These are phyloP conservation scores for Cantharis nigra DNA, from an alignment of 2,888 invertebrate species.

Conservation along the genomic window DNA sequence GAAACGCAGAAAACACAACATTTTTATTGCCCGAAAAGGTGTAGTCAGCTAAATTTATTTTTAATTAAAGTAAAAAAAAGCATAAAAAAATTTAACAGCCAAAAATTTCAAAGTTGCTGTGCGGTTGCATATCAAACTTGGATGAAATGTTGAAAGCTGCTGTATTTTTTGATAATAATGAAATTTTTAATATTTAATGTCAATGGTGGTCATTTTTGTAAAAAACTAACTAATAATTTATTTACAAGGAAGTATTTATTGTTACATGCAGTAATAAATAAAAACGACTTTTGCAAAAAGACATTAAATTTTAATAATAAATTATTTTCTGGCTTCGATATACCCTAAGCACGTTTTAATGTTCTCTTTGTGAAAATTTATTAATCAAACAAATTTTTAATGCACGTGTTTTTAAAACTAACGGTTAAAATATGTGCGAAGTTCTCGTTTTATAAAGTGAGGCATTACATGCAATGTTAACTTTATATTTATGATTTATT, in stretches of 20 bases:
- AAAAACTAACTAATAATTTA: not conserved
- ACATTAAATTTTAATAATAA: not conserved
- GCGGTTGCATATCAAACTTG: not conserved
- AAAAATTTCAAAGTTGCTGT: not conserved
- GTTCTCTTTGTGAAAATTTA: not conserved
- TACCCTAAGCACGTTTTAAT: not conserved
- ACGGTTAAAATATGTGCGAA: not conserved
- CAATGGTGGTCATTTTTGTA: not conserved
- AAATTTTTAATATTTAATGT: not conserved
- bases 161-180: not conserved
- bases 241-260: not conserved
- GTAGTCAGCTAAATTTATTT: not conserved
- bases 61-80: not conserved
- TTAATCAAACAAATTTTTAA: not conserved
- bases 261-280: not conserved
- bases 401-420: not conserved
- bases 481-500: not conserved
- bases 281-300: not conserved
- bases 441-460: not conserved
- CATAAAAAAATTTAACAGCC: not conserved
- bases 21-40: not conserved
- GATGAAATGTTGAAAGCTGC: not conserved
- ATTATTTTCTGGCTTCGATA: not conserved
- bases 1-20: not conserved
- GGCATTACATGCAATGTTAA: not conserved